Conservation (phyloP, 2,113 vertebrate species). For the Procapra przewalskii region DNA sequence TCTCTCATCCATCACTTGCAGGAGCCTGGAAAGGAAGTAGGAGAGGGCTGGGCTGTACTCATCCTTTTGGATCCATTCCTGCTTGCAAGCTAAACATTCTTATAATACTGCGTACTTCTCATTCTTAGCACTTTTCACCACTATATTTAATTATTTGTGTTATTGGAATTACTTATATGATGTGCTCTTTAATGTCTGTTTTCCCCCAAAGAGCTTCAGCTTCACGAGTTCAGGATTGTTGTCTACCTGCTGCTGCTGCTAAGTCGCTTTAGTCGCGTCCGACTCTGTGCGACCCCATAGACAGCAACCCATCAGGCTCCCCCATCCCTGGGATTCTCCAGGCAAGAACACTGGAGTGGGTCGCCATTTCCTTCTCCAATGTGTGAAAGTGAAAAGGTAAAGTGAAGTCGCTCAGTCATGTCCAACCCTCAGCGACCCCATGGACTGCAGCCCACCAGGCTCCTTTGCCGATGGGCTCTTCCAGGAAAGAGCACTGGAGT, state of each 20-base stretch:
- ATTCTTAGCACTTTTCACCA: neutral
- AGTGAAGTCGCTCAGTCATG: too few species aligned
- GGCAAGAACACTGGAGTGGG: too few species aligned
- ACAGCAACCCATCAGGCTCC: too few species aligned
- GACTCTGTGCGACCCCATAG: too few species aligned
- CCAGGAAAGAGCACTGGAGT: too few species aligned
- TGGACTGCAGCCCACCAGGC: too few species aligned
- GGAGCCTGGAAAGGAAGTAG: neutral
- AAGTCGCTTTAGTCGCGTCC: too few species aligned
- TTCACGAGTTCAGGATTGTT: neutral
- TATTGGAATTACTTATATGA: constrained; percentile 2
- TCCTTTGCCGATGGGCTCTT: too few species aligned
- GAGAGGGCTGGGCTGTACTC: neutral
- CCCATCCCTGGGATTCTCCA: too few species aligned
- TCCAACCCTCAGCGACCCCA: fast-evolving
- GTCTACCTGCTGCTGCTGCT: neutral
- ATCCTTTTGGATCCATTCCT: neutral
- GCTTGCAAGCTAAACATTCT: neutral
- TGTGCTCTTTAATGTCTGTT: neutral
- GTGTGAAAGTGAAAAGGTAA: too few species aligned
- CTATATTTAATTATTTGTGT: neutral
- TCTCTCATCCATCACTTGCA: constrained; percentile 62
- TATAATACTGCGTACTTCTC: neutral
- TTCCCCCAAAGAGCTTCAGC: neutral
- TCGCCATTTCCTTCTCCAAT: too few species aligned